phyloP scores from a whole-genome alignment of 1,140 invertebrate genomes.

The Notospermus geniculatus region DNA sequence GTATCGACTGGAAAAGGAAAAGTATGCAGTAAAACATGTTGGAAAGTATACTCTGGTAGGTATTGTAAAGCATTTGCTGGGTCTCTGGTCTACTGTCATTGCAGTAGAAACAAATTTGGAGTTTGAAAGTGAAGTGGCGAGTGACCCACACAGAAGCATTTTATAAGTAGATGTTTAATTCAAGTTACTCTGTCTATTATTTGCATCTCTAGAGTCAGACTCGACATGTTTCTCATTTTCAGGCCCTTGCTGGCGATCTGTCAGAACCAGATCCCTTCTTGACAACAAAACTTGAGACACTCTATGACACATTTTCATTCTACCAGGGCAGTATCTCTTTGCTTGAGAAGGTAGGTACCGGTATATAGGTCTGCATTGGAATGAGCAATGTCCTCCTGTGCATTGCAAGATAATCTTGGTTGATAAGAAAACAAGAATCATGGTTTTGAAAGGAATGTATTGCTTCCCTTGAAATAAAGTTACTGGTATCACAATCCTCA shows the following conservation, averaged over 20 bases:
- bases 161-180: not conserved
- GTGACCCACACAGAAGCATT: no score
- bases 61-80: no score
- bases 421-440: no score
- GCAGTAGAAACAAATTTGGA: no score
- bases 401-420: no score
- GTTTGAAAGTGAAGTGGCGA: no score
- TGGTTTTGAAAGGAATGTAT: no score
- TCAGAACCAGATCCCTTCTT: constrained; percentile 29
- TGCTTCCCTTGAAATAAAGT: no score
- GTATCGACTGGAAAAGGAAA: constrained; percentile 34
- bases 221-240: constrained; percentile 14
- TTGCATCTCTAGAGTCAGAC: not conserved
- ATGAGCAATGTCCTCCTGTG: no score
- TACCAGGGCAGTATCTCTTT: constrained; percentile 40
- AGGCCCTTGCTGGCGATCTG: constrained; percentile 35
- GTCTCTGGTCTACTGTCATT: no score
- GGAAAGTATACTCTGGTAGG: constrained; percentile 42
- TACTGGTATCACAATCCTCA: no score
- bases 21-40: constrained; percentile 38
- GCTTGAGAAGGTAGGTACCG: constrained; percentile 36
- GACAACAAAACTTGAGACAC: constrained; percentile 29
- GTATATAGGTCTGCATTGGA: no score
- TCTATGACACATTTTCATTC: constrained; percentile 42
- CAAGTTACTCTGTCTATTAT: constrained; percentile 3